A percentile compares a stretch with the other conserved stretches of the same genome.
phyloP scores from a whole-genome alignment of 2,113 vertebrate genomes.

The Helogale parvula region DNA sequence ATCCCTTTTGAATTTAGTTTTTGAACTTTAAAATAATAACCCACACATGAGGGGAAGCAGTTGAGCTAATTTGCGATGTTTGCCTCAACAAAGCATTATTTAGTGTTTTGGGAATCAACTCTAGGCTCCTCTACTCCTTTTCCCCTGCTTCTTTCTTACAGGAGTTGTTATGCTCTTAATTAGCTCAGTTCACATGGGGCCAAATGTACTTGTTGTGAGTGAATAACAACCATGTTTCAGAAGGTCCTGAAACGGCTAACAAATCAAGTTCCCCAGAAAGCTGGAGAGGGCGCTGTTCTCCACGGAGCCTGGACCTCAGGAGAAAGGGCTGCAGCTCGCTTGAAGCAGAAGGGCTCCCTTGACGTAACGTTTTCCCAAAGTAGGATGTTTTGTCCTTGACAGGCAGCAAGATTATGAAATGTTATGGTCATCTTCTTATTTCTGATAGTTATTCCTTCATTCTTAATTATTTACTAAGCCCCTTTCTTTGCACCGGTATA shows the following conservation, averaged over 20 bases:
- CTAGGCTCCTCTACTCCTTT: not conserved
- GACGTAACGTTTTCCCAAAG: not conserved
- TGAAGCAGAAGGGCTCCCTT: not conserved
- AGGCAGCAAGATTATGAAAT: not conserved
- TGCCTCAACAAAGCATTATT: not conserved
- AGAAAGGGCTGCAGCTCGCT: not conserved
- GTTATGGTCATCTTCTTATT: not conserved
- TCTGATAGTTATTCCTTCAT: not conserved
- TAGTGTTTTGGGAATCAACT: not conserved
- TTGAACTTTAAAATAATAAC: slow-evolving; percentile 34
- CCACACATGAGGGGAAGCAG: not conserved
- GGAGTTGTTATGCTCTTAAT: not conserved
- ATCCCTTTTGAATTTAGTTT: no score
- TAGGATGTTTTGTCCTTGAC: not conserved
- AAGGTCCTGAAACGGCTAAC: not conserved
- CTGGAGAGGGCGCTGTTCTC: not conserved
- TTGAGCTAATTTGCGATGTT: not conserved
- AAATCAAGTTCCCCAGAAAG: not conserved
- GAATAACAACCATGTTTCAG: not conserved
- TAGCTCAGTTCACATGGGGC: not conserved
- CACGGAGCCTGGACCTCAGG: not conserved
- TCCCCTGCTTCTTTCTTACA: not conserved
- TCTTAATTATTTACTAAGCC: not conserved
- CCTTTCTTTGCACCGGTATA: not conserved
- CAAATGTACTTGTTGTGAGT: not conserved